Evolutionary conservation across 2,888 invertebrate species (phyloP).

Genomic region (Epistrophe eligans): DNA sequence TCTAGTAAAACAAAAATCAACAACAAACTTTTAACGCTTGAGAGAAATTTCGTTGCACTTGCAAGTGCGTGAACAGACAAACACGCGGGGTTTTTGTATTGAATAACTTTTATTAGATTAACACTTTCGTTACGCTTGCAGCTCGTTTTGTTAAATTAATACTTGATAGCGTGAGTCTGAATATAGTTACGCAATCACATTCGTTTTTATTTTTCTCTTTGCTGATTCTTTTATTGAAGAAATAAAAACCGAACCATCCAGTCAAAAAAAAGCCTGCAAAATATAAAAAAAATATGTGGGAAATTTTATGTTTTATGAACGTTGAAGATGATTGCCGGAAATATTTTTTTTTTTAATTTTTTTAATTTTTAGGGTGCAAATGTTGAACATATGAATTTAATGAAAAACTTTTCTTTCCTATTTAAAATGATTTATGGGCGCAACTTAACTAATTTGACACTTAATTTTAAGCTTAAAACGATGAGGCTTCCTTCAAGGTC

Average conservation of each 20-base stretch:
- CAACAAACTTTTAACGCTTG: conserved; percentile 22
- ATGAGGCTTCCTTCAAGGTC: no score
- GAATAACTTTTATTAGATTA: conserved; percentile 59
- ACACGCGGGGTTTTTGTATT: conserved; percentile 35
- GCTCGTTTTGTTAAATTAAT: conserved; percentile 17
- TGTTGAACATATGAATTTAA: background rate
- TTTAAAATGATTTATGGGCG: background rate
- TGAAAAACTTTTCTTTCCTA: background rate
- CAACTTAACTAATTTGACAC: background rate
- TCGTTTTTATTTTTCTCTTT: conserved; percentile 23
- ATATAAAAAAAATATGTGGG: conserved; percentile 2
- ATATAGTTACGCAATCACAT: conserved; percentile 38
- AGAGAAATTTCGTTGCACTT: conserved; percentile 9
- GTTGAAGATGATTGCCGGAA: conserved; percentile 11
- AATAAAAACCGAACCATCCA: background rate
- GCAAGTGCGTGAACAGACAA: conserved; percentile 27
- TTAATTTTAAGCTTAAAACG: background rate
- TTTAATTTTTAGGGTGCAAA: background rate
- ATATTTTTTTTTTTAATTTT: no score
- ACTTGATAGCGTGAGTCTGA: conserved; percentile 24
- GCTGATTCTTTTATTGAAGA: conserved; percentile 3
- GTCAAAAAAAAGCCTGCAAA: conserved; percentile 1
- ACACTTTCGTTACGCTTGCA: conserved; percentile 59
- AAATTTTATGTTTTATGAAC: conserved; percentile 14
- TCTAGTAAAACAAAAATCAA: background rate